Evolutionary conservation across 2,113 vertebrate genomes (phyloP).

Genomic region (Sarotherodon lohbergeri): DNA sequence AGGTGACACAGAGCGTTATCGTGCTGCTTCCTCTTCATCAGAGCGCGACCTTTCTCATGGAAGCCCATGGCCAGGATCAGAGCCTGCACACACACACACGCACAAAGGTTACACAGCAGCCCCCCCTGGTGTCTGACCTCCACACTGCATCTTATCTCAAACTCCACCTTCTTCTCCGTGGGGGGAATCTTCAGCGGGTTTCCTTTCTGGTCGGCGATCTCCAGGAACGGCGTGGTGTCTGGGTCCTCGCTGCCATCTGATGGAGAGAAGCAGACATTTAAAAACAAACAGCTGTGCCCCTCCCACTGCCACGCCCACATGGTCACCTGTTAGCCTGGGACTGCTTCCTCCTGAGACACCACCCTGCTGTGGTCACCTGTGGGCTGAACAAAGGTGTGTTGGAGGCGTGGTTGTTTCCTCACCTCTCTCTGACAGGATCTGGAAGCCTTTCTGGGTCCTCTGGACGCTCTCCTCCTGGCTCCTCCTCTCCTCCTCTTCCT

Average conservation of each 20-base stretch:
- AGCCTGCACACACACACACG: slow-evolving; percentile 68
- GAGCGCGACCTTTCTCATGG: slow-evolving; percentile 91
- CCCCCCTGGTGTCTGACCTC: neutral
- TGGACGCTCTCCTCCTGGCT: slow-evolving; percentile 77
- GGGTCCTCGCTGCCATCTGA: slow-evolving; percentile 83
- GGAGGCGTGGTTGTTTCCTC: neutral
- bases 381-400: neutral
- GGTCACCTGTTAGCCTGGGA: neutral
- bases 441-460: slow-evolving; percentile 85
- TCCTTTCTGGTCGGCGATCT: slow-evolving; percentile 94
- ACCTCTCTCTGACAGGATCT: slow-evolving; percentile 91
- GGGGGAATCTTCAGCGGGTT: slow-evolving; percentile 83
- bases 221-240: slow-evolving; percentile 79
- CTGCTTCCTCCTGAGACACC: neutral
- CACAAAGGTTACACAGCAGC: neutral
- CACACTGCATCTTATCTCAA: rapidly evolving
- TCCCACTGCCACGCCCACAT: neutral
- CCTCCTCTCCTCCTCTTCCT: slow-evolving; percentile 75
- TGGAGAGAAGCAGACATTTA: neutral
- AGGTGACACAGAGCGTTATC: slow-evolving; percentile 84
- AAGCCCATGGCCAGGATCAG: slow-evolving; percentile 94
- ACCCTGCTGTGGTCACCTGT: neutral
- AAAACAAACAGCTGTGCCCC: neutral
- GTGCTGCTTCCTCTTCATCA: slow-evolving; percentile 91
- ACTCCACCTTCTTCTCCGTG: slow-evolving; percentile 79